Percentiles rank a stretch among this genome's conserved stretches.
phyloP scores from a whole-genome alignment of 1,140 invertebrate species.

The Trichogramma pretiosum region DNA sequence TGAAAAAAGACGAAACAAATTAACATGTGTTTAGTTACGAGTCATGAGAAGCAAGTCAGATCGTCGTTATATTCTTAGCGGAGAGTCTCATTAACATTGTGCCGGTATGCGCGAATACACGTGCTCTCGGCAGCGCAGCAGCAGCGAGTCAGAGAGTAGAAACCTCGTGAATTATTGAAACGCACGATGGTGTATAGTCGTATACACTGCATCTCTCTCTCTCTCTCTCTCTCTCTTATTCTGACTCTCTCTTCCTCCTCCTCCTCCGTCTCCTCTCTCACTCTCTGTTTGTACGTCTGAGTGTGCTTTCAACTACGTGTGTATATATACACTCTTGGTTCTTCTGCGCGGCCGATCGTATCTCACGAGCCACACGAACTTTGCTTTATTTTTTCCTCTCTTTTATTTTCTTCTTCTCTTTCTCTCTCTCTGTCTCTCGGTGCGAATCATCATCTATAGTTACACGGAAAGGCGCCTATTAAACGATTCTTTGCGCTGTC shows the following conservation, averaged over 20 bases:
- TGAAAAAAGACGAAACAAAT: background rate
- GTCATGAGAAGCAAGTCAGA: slow-evolving; percentile 18
- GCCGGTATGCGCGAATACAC: slow-evolving; percentile 18
- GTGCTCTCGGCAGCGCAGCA: slow-evolving; percentile 3
- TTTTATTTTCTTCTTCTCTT: too few relatives aligned
- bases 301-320: too few relatives aligned
- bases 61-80: slow-evolving; percentile 16
- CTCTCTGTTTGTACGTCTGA: too few relatives aligned
- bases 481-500: slow-evolving; percentile 5
- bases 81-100: slow-evolving; percentile 21
- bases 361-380: slow-evolving; percentile 18
- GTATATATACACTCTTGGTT: too few relatives aligned
- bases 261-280: background rate
- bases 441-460: too few relatives aligned
- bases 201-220: too few relatives aligned
- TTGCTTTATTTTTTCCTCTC: too few relatives aligned
- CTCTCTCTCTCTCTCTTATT: too few relatives aligned
- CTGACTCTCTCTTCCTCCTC: too few relatives aligned
- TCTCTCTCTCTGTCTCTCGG: background rate
- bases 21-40: slow-evolving; percentile 21
- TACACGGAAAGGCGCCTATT: slow-evolving; percentile 10
- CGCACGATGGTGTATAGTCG: slow-evolving; percentile 19
- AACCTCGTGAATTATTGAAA: slow-evolving; percentile 21
- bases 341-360: too few relatives aligned
- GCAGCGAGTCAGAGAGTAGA: slow-evolving; percentile 1